Percentiles rank a stretch among this genome's conserved stretches.
Evolutionary conservation across 2,888 invertebrate genomes (phyloP).

Genomic region (Falcaria lacertinaria): DNA sequence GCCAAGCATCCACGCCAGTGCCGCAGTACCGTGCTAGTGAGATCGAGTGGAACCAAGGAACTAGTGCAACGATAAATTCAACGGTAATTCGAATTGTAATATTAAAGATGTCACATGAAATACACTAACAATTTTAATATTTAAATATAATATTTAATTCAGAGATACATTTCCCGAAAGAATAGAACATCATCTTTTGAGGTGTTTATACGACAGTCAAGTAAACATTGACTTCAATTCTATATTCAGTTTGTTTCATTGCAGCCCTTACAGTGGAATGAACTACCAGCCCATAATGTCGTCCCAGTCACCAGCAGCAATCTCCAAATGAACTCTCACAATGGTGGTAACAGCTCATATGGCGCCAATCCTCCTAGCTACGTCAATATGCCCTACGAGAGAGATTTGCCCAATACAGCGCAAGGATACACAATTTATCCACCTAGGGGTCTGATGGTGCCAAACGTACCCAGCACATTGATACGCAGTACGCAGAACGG

Average conservation of each 20-base stretch:
- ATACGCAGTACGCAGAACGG: not conserved
- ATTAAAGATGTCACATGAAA: too few species aligned
- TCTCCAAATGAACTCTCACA: slow-evolving; percentile 10
- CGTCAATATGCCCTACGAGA: slow-evolving; percentile 14
- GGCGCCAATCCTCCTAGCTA: slow-evolving; percentile 15
- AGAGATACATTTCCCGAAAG: too few species aligned
- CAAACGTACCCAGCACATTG: not conserved
- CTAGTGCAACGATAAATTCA: slow-evolving; percentile 13
- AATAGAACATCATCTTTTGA: too few species aligned
- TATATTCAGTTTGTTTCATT: too few species aligned
- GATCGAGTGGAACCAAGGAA: slow-evolving; percentile 30
- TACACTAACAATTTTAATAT: too few species aligned
- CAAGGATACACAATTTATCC: slow-evolving; percentile 11
- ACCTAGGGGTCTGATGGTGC: slow-evolving; percentile 12
- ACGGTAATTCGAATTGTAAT: slow-evolving; percentile 27
- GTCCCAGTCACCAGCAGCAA: slow-evolving; percentile 12
- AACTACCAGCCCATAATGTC: slow-evolving; percentile 14
- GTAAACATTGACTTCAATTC: too few species aligned
- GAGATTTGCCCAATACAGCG: slow-evolving; percentile 5
- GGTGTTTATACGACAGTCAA: too few species aligned
- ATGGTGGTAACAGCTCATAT: slow-evolving; percentile 3
- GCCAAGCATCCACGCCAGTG: slow-evolving; percentile 7
- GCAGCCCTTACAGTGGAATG: slow-evolving; percentile 33
- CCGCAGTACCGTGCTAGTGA: slow-evolving; percentile 18
- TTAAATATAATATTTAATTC: too few species aligned